Base-by-base conservation (phyloP, 2,888 invertebrate species). In the Caenorhabditis plicata region DNA sequence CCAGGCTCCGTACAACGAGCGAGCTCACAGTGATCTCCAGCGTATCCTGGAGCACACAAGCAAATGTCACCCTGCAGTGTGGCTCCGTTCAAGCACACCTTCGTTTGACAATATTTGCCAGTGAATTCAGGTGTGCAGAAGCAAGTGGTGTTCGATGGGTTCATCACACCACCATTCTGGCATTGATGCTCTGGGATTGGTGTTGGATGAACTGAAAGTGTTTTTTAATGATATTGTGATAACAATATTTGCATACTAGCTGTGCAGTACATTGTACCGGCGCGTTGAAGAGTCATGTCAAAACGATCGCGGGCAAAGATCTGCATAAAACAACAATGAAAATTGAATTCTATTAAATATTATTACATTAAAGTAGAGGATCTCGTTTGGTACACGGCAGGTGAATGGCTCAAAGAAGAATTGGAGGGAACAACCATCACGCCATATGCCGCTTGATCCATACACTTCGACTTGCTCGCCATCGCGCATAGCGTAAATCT, bases 361-460 rank as follows among this genome's bases (percentile, higher is more conserved):
- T 17, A 31, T 55, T 9, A 69, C 58, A 40, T 72, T 72, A 55
- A 71, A 74, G 53, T 74, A 72, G 33, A 75, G 63, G n/a, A 55
- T 48, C 38, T 73, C 69, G 36, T 71, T 58, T 3, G 63, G 57
- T 22, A 55, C 46, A 3, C 52, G 44, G 49, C 75, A 75, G 4
- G 62, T 55, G 57, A 69, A 69, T 31, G 71, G 65, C n/a, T 66
- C 65, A 63, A 75, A 75, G 42, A 67, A 72, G 64, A 73, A 69
- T 45, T 66, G 49, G 53, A 55, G 73, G n/a, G 49, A 32, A 49
- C 75, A 75, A 25, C 57, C 68, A 33, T 65, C 66, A 36, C 75
- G 65, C 56, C 58, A 75, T 29, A 70, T 43, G 36, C 71, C 72
- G 36, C 60, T 73, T 3, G 72, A 66, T 38, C 67, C 67, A 29